These are phyloP conservation scores for Phocides pigmalion DNA, from an alignment of 1,140 invertebrate species.

Conservation along the genomic window DNA sequence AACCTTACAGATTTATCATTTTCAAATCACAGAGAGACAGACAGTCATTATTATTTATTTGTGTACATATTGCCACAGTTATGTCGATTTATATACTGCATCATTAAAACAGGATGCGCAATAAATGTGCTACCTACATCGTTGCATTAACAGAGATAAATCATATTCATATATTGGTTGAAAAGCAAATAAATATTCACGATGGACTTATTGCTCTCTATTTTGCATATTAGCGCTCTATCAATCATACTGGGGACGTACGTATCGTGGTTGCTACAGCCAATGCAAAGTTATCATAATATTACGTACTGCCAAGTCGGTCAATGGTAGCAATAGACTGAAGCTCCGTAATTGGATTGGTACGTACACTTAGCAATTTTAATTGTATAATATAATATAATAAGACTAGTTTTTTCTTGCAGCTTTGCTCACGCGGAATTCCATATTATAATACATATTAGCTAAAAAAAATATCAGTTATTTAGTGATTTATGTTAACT, in stretches of 20 bases:
- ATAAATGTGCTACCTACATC: not conserved
- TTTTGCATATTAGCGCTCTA: not conserved
- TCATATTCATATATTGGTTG: not conserved
- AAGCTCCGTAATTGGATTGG: not conserved
- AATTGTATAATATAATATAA: too few species aligned
- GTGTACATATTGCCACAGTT: not conserved
- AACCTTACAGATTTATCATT: too few species aligned
- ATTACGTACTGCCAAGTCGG: constrained; percentile 4
- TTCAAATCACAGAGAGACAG: too few species aligned
- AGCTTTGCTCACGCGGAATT: too few species aligned
- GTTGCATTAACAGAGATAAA: not conserved
- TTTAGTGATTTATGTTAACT: too few species aligned
- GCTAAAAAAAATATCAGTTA: too few species aligned
- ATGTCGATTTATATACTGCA: not conserved
- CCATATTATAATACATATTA: too few species aligned
- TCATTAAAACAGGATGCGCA: not conserved
- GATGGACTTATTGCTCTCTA: not conserved
- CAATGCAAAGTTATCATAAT: constrained; percentile 8
- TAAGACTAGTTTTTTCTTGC: too few species aligned
- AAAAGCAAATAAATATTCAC: not conserved
- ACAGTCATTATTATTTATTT: too few species aligned
- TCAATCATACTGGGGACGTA: not conserved
- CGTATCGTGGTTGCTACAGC: not conserved
- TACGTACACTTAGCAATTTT: too few species aligned
- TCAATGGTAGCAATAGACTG: constrained; percentile 4